phyloP scores from a whole-genome alignment of 1,140 invertebrate genomes.

The Ceratina calcarata region DNA sequence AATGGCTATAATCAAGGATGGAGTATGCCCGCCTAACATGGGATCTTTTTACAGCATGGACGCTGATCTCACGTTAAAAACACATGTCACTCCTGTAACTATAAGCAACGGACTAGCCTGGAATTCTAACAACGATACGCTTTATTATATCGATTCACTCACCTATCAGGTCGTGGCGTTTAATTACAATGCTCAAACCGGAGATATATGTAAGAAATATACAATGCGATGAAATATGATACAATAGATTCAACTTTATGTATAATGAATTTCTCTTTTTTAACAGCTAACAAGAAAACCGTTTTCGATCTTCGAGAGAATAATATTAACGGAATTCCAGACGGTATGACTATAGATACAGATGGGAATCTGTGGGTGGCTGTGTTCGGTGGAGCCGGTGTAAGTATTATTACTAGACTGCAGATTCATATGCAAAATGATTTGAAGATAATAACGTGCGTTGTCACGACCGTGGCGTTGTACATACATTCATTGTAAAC shows the following conservation, averaged over 20 bases:
- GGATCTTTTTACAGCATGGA: slow-evolving; percentile 83
- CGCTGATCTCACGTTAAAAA: slow-evolving; percentile 68
- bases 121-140: slow-evolving; percentile 84
- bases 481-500: too few species aligned
- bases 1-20: slow-evolving; percentile 84
- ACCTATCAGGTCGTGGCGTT: slow-evolving; percentile 85
- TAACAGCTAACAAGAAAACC: slow-evolving; percentile 63
- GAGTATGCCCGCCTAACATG: slow-evolving; percentile 68
- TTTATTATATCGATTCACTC: slow-evolving; percentile 89
- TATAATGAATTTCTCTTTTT: background rate
- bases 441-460: background rate
- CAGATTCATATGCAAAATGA: slow-evolving; percentile 1
- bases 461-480: too few species aligned
- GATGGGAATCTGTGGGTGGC: slow-evolving; percentile 86
- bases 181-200: slow-evolving; percentile 83
- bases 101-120: slow-evolving; percentile 93
- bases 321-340: slow-evolving; percentile 81
- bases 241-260: background rate
- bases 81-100: slow-evolving; percentile 79
- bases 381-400: slow-evolving; percentile 79
- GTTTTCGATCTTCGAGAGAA: slow-evolving; percentile 68
- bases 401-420: slow-evolving; percentile 62
- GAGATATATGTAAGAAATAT: slow-evolving; percentile 79
- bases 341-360: slow-evolving; percentile 87
- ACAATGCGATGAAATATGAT: background rate